phyloP scores from a whole-genome alignment of 2,888 invertebrate species.

The Suillia variegata region DNA sequence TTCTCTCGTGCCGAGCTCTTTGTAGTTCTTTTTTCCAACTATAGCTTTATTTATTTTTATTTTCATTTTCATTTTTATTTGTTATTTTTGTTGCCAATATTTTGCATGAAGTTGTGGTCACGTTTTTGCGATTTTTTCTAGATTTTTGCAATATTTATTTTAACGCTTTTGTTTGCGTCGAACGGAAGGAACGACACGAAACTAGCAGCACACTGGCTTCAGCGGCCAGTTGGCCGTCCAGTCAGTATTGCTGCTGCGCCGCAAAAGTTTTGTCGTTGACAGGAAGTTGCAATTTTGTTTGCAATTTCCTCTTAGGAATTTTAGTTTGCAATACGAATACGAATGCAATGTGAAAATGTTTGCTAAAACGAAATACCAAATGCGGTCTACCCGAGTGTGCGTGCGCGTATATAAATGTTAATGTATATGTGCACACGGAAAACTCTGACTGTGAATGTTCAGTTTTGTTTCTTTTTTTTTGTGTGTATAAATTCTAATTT shows the following conservation, averaged over 20 bases:
- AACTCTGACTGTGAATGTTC: too few species aligned
- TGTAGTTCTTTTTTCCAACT: background rate
- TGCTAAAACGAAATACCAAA: too few species aligned
- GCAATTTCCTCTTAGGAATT: slow-evolving; percentile 51
- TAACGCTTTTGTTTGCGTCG: slow-evolving; percentile 30
- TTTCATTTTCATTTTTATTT: too few species aligned
- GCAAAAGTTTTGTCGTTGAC: slow-evolving; percentile 53
- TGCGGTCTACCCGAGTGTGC: too few species aligned
- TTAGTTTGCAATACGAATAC: slow-evolving; percentile 7
- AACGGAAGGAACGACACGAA: slow-evolving; percentile 36
- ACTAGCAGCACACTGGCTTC: slow-evolving; percentile 38
- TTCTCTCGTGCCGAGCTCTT: background rate
- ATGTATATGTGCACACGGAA: background rate
- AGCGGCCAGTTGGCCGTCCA: slow-evolving; percentile 33
- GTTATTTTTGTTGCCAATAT: background rate
- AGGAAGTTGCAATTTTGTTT: slow-evolving; percentile 58
- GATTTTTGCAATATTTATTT: slow-evolving; percentile 41
- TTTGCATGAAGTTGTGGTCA: slow-evolving; percentile 34
- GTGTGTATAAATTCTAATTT: too few species aligned
- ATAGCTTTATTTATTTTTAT: too few species aligned
- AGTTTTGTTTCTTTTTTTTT: too few species aligned
- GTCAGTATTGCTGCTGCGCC: background rate
- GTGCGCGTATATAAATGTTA: background rate
- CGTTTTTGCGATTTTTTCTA: slow-evolving; percentile 39
- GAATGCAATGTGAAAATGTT: too few species aligned